A percentile compares a stretch with the other conserved stretches of the same genome.
phyloP scores from a whole-genome alignment of 2,888 invertebrate species.

The Troides oblongomaculatus region DNA sequence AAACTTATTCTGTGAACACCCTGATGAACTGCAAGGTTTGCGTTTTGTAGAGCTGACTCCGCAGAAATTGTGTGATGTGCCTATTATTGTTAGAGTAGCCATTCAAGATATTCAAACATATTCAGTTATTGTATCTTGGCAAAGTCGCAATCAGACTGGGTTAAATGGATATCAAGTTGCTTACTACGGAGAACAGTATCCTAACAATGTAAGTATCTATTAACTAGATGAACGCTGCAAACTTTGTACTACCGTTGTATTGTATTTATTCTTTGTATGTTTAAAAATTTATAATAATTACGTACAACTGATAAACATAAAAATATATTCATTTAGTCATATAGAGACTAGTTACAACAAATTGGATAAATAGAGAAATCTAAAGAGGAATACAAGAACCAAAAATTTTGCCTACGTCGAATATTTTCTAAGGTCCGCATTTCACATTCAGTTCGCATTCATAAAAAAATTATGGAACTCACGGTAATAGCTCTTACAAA shows the following conservation, averaged over 20 bases:
- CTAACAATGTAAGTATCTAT: conserved; percentile 73
- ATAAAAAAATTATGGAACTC: too few species aligned
- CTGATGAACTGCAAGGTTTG: conserved; percentile 87
- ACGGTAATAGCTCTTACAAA: too few species aligned
- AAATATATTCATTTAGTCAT: too few species aligned
- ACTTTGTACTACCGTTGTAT: background rate
- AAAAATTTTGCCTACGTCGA: too few species aligned
- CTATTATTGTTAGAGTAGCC: conserved; percentile 89
- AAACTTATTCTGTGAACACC: conserved; percentile 89
- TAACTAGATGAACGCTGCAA: background rate
- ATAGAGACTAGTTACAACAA: too few species aligned
- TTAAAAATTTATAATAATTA: too few species aligned
- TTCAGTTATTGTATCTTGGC: conserved; percentile 93
- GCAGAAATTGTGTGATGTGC: conserved; percentile 91
- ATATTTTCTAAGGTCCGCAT: too few species aligned
- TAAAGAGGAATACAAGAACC: too few species aligned
- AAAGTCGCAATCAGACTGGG: conserved; percentile 91
- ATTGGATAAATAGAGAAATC: too few species aligned
- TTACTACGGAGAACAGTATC: conserved; percentile 83
- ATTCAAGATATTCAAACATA: conserved; percentile 94
- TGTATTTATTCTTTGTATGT: background rate
- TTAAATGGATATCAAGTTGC: conserved; percentile 92
- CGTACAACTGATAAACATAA: too few species aligned
- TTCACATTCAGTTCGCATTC: too few species aligned
- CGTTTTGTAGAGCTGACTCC: conserved; percentile 89